These are phyloP conservation scores for Illadopsis cleaveri DNA, from an alignment of 2,113 vertebrate genomes.

Conservation along the genomic window DNA sequence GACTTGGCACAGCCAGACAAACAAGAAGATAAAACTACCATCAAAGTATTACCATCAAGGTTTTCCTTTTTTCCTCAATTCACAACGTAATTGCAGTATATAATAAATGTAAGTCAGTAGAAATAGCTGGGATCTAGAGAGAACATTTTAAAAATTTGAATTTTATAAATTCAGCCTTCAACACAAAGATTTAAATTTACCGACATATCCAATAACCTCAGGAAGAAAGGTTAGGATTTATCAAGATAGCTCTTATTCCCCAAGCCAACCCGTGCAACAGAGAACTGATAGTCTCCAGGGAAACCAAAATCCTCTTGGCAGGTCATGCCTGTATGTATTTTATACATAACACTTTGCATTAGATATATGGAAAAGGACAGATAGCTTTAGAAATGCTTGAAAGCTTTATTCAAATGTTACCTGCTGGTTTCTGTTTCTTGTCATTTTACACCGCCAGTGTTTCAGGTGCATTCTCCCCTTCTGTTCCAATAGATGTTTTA, in stretches of 20 bases:
- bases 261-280: not conserved
- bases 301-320: constrained; percentile 53
- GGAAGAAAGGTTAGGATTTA: constrained; percentile 20
- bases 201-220: not conserved
- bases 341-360: not conserved
- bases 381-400: constrained; percentile 16
- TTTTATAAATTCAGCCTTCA: constrained; percentile 10
- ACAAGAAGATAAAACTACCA: not conserved
- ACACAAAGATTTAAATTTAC: not conserved
- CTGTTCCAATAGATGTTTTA: not conserved
- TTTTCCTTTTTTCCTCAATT: not conserved
- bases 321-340: constrained; percentile 27
- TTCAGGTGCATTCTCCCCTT: not conserved
- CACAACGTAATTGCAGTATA: not conserved
- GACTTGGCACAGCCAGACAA: not conserved
- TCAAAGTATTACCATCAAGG: not conserved
- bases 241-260: constrained; percentile 10
- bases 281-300: constrained; percentile 57
- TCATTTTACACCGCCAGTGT: not conserved
- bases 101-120: not conserved
- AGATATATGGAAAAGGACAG: not conserved
- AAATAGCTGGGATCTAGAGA: not conserved
- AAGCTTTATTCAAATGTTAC: constrained; percentile 34
- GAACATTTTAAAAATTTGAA: not conserved
- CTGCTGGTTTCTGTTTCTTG: constrained; percentile 31